Evolutionary conservation across 2,797 vertebrate genomes (phyloP).

Genomic region (Premnoplex brunnescens): DNA sequence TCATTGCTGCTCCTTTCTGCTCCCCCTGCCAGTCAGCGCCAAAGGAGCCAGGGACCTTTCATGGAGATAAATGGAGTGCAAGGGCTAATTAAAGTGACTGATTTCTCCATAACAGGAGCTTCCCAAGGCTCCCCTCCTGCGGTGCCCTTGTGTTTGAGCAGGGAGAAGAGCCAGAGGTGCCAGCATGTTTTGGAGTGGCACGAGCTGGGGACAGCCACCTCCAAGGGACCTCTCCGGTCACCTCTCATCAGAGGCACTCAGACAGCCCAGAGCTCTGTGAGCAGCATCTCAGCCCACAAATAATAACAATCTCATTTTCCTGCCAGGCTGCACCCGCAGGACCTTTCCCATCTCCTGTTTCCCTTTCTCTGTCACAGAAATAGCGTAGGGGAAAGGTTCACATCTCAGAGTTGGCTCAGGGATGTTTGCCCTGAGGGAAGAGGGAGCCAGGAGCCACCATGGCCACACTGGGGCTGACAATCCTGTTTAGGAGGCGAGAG

Average conservation of each 20-base stretch:
- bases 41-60: slow-evolving; percentile 50
- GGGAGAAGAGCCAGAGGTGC: neutral
- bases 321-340: neutral
- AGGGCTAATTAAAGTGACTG: slow-evolving; percentile 63
- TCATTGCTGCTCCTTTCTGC: neutral
- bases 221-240: fast-evolving
- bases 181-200: neutral
- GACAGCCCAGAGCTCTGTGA: neutral
- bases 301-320: neutral
- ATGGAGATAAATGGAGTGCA: slow-evolving; percentile 61
- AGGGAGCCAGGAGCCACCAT: neutral
- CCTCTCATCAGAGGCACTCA: neutral
- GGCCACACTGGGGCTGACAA: neutral
- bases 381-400: neutral
- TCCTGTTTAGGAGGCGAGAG: slow-evolving; percentile 3
- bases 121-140: neutral
- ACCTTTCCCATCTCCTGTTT: neutral
- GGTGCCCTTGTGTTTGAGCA: neutral
- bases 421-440: neutral
- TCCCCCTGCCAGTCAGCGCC: slow-evolving; percentile 40
- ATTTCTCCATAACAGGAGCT: slow-evolving; percentile 40
- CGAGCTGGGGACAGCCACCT: neutral
- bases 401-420: neutral
- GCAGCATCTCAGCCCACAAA: neutral
- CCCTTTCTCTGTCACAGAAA: neutral